Base-by-base conservation (phyloP, 2,113 vertebrate species). In the Pelobates fuscus region DNA sequence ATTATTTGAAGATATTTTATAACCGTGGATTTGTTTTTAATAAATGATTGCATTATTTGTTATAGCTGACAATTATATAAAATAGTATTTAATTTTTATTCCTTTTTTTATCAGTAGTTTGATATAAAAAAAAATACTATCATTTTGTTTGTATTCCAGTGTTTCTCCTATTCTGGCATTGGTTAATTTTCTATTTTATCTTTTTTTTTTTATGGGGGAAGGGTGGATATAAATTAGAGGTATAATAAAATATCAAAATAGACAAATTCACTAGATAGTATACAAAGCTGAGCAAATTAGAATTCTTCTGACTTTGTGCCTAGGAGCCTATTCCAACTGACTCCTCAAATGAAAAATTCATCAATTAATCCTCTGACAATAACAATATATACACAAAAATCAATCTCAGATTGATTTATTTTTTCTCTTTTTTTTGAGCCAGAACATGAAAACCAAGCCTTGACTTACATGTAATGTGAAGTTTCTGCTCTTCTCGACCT, bases 271-370 rank as follows among this genome's bases (percentile, higher is more conserved):
- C 63, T 85, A 78, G 79, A 84, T 86, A 76, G 49, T 80, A 78
- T 77, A 81, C 78, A 86, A 86, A 83, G 81, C 64, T 72, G 78
- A 79, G 80, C 80, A 84, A 86, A 93, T 94, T 94, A 89, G 86
- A 91, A 94, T 94, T 94, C 88, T 81, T 59, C 85, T 92, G 84
- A 82, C 86, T 88, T 68, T 81, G 81, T 87, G 84, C 87, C 84
- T 89, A 77, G 79, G 82, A 85, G 81, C 83, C 83, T 43, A 74
- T 88, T 92, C 74, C 80, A 83, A 83, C 87, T 91, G 89, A 89
- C 88, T 95, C 90, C 92, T 93, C 92, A 93, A 89, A 94, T 94
- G 87, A 93, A 94, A 94, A 92, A 92, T 92, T 92, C 85, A 93
- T 94, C 89, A 93, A 90, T 91, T 91, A 94, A 91, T 94, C 90